phyloP scores from a whole-genome alignment of 2,113 vertebrate genomes.

The Brachypodius melanocephalos region DNA sequence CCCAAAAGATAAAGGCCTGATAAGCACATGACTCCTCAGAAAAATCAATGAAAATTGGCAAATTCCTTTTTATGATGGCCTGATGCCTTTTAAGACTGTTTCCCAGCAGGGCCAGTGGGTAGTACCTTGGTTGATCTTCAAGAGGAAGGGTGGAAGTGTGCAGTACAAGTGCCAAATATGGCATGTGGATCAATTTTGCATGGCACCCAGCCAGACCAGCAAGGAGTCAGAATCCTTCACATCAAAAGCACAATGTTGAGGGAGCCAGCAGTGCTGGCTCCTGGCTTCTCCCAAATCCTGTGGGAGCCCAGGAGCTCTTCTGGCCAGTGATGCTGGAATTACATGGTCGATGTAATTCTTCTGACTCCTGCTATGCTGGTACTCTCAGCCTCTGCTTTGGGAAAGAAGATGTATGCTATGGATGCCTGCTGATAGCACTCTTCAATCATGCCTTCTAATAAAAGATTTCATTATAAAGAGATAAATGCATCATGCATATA shows the following conservation, averaged over 20 bases:
- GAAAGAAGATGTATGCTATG: not conserved
- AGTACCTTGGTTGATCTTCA: not conserved
- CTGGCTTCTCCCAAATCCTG: not conserved
- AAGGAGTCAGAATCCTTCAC: not conserved
- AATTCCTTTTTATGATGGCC: not conserved
- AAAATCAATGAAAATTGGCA: not conserved
- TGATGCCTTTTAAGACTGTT: not conserved
- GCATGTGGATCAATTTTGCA: not conserved
- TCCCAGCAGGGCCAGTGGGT: not conserved
- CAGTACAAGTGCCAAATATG: not conserved
- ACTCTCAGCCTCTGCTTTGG: not conserved
- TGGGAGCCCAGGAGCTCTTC: not conserved
- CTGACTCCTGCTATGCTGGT: not conserved
- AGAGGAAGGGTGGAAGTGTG: not conserved
- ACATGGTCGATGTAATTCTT: not conserved
- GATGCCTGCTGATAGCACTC: not conserved
- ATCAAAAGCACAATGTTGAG: not conserved
- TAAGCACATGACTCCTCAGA: not conserved
- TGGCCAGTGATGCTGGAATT: not conserved
- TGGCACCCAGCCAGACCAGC: not conserved
- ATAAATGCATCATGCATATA: not conserved
- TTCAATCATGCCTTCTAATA: not conserved
- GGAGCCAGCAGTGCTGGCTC: fast-evolving
- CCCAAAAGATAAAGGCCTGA: not conserved
- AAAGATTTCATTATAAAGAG: not conserved